Base-by-base conservation (phyloP, 2,888 invertebrate genomes). In the Saturnia pavonia region DNA sequence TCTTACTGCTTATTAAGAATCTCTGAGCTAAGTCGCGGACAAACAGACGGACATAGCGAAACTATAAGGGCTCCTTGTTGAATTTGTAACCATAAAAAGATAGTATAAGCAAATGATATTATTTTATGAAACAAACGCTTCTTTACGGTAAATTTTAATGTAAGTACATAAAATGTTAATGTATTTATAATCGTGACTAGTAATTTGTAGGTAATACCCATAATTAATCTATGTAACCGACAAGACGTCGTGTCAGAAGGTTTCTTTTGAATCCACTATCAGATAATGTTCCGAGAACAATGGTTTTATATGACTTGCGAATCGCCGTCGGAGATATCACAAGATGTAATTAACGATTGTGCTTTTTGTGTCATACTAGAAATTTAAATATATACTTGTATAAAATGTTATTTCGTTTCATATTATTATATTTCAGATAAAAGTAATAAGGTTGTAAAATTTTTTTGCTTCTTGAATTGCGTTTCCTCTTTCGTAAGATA, bases 281-380 rank as follows among this genome's bases (percentile, higher is more conserved):
- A 70, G 70, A 70, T 70, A 70, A 67, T 42, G 54, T 40, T 48
- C 51, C 19, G 51, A 54, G 70, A 70, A 70, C 70, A 70, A 70
- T 70, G 40, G 40, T 19, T 54, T 65, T n/a, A 40, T 70, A 66
- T 70, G 70, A 70, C 70, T 70, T 67, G 70, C 70, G 48, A 48
- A 34, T 69, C 48, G n/a, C 27, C 42, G 3, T 16, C n/a, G 12
- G 25, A 69, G 69, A 65, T 48, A 67, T 67, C 54, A 54, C 43
- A 66, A 40, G 40, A 42, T 67, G 70, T 70, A 70, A 70, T 70
- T 70, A 70, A 70, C 67, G 70, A 66, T 65, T 54, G 65, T 65
- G n/a, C 1, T n/a, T 65, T 65, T 60, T 65, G 7, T 65, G 40
- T 19, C 65, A 11, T 40, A 65, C 40, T 11, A 40, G 34, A 40